phyloP scores from a whole-genome alignment of 2,797 vertebrate species.

The Hephaestus fuliginosus region DNA sequence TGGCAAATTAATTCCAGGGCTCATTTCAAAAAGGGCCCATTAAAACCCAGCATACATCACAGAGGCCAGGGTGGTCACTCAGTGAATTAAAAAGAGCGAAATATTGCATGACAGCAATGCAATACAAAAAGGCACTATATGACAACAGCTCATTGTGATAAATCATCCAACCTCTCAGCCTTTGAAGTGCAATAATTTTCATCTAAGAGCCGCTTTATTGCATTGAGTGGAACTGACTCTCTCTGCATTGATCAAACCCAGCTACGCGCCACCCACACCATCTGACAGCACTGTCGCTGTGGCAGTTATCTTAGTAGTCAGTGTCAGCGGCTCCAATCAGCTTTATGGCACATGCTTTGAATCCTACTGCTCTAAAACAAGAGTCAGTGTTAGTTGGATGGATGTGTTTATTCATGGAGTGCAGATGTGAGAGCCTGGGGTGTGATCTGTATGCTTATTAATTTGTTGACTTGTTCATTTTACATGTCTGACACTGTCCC shows the following conservation, averaged over 20 bases:
- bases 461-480: slow-evolving; percentile 55
- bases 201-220: slow-evolving; percentile 72
- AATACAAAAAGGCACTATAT: slow-evolving; percentile 60
- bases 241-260: slow-evolving; percentile 71
- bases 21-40: slow-evolving; percentile 58
- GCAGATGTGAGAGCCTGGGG: slow-evolving; percentile 34
- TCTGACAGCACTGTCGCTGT: slow-evolving; percentile 74
- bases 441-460: slow-evolving; percentile 52
- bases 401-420: slow-evolving; percentile 45
- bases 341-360: slow-evolving; percentile 70
- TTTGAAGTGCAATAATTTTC: slow-evolving; percentile 75
- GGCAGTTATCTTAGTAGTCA: slow-evolving; percentile 75
- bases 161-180: slow-evolving; percentile 72
- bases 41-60: slow-evolving; percentile 57
- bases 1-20: slow-evolving; percentile 54
- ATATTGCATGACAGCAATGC: slow-evolving; percentile 64
- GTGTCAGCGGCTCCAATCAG: slow-evolving; percentile 73
- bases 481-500: slow-evolving; percentile 31
- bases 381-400: slow-evolving; percentile 31
- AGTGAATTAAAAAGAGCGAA: slow-evolving; percentile 70
- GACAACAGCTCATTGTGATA: slow-evolving; percentile 75
- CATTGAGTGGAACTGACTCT: slow-evolving; percentile 69
- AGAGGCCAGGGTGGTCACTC: slow-evolving; percentile 60
- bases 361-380: slow-evolving; percentile 51
- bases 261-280: slow-evolving; percentile 69